These are phyloP conservation scores for Tetramorium parvispinum DNA, from an alignment of 1,140 invertebrate species.

Conservation along the genomic window DNA sequence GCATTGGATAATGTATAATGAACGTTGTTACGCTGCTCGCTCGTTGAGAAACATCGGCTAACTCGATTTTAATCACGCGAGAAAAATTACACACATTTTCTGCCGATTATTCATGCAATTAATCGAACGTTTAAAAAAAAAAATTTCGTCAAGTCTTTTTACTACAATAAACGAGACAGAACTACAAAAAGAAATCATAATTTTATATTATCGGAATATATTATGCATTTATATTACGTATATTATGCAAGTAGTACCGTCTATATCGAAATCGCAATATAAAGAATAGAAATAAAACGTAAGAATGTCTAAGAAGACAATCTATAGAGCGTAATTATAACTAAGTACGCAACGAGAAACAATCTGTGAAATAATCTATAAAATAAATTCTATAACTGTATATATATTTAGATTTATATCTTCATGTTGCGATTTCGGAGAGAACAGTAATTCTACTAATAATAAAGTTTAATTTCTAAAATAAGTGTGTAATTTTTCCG, in stretches of 20 bases:
- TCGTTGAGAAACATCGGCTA: constrained; percentile 61
- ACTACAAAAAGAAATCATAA: background rate
- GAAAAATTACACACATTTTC: constrained; percentile 71
- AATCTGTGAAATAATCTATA: constrained; percentile 8
- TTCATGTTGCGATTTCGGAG: background rate
- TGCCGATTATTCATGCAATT: background rate
- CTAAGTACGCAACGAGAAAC: background rate
- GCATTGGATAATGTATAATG: constrained; percentile 53
- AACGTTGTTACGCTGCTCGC: constrained; percentile 49
- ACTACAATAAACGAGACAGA: background rate
- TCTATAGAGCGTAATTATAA: background rate
- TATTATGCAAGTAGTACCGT: background rate
- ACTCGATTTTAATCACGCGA: constrained; percentile 72
- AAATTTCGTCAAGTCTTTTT: background rate
- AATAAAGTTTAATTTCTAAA: background rate
- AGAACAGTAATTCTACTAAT: background rate
- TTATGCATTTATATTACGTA: background rate
- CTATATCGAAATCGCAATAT: background rate
- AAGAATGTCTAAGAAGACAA: background rate
- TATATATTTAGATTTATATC: background rate
- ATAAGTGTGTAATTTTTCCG: constrained; percentile 16
- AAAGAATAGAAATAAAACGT: constrained; percentile 1
- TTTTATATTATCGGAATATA: too few relatives aligned
- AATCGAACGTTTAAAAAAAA: background rate
- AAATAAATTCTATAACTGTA: background rate